These are phyloP conservation scores for Trypoxylus dichotomus DNA, from an alignment of 1,140 invertebrate genomes.

Conservation along the genomic window DNA sequence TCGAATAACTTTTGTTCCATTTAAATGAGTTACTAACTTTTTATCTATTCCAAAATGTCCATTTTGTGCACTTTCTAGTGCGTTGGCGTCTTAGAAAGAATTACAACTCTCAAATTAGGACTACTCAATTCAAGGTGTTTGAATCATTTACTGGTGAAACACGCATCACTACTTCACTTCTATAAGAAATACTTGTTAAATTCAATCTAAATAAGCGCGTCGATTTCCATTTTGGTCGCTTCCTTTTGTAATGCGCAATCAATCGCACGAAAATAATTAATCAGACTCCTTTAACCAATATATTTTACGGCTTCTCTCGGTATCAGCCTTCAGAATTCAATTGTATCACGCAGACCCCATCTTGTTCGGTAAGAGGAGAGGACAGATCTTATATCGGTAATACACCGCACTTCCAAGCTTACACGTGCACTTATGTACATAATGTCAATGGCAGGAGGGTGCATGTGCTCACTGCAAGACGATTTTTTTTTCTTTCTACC, in stretches of 20 bases:
- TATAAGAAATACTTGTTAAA: too few species aligned
- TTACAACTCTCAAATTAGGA: too few species aligned
- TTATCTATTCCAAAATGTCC: too few species aligned
- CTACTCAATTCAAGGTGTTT: too few species aligned
- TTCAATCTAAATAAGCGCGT: not conserved
- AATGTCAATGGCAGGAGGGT: not conserved
- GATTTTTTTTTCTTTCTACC: not conserved
- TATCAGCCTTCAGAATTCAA: not conserved
- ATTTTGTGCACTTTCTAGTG: too few species aligned
- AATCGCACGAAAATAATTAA: not conserved
- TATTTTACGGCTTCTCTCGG: not conserved
- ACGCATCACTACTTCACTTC: too few species aligned
- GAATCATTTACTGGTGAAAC: too few species aligned
- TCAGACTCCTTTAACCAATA: not conserved
- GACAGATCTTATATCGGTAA: not conserved
- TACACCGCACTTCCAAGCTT: not conserved
- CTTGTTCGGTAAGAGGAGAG: not conserved
- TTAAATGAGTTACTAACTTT: too few species aligned
- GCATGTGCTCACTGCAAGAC: not conserved
- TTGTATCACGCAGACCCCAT: not conserved
- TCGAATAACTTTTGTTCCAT: too few species aligned
- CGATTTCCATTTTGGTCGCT: not conserved
- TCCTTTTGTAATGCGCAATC: not conserved
- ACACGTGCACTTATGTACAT: constrained; percentile 7
- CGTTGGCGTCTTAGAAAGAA: too few species aligned